Conservation (phyloP, 1,140 invertebrate genomes). For the Drosophila arawakana region DNA sequence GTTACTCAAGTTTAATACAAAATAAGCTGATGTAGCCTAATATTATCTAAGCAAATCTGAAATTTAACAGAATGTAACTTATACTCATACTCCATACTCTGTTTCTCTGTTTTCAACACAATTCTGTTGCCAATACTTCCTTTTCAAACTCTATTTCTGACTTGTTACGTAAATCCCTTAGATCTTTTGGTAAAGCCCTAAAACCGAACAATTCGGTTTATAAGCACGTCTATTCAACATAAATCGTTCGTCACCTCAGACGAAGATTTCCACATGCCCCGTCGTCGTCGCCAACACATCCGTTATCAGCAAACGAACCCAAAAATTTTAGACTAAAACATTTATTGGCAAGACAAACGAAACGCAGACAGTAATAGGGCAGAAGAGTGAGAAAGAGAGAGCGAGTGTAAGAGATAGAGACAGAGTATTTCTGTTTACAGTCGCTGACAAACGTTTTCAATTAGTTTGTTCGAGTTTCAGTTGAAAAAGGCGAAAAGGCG, state of each 20-base stretch:
- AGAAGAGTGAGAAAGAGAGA: background rate
- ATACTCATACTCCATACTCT: too few species aligned
- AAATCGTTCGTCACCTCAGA: slow-evolving; percentile 43
- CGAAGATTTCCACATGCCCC: slow-evolving; percentile 19
- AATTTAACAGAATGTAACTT: too few species aligned
- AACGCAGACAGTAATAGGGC: background rate
- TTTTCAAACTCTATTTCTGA: slow-evolving; percentile 16
- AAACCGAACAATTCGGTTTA: slow-evolving; percentile 21
- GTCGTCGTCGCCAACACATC: slow-evolving; percentile 27
- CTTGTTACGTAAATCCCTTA: slow-evolving; percentile 31
- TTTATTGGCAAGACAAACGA: slow-evolving; percentile 65
- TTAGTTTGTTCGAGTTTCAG: slow-evolving; percentile 58
- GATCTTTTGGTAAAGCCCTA: slow-evolving; percentile 14
- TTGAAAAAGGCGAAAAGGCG: slow-evolving; percentile 64
- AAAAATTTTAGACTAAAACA: slow-evolving; percentile 37
- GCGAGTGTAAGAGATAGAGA: background rate
- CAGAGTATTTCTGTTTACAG: slow-evolving; percentile 60
- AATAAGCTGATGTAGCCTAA: too few species aligned
- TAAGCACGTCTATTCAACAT: slow-evolving; percentile 34
- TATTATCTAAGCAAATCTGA: too few species aligned
- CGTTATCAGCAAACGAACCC: slow-evolving; percentile 34
- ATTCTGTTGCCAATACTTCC: background rate
- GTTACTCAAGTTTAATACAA: too few species aligned
- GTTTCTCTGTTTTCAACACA: background rate
- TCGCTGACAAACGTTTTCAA: slow-evolving; percentile 80